A percentile compares a stretch with the other conserved stretches of the same genome.
Evolutionary conservation across 2,888 invertebrate genomes (phyloP).

Genomic region (Ypsolopha sequella): DNA sequence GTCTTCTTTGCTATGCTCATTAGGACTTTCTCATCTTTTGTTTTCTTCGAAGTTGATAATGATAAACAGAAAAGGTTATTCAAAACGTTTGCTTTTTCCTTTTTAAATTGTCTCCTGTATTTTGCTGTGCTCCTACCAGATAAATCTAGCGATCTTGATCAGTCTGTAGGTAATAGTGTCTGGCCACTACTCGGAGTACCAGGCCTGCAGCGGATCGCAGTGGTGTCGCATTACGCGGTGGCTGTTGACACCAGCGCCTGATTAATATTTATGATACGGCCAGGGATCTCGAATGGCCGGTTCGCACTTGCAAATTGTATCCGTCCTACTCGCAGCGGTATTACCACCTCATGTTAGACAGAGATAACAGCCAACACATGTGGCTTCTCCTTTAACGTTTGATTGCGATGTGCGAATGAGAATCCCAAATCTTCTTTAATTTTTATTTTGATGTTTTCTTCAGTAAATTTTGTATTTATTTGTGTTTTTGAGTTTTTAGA

Average conservation of each 20-base stretch:
- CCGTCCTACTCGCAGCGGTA: conserved; percentile 44
- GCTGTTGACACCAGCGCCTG: conserved; percentile 72
- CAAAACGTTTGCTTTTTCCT: too few species aligned
- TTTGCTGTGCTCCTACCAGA: too few species aligned
- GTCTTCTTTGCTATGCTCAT: background rate
- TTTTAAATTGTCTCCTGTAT: too few species aligned
- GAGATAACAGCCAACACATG: conserved; percentile 37
- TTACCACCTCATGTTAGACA: conserved; percentile 22
- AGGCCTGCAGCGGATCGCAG: conserved; percentile 59
- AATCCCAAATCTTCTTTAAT: conserved; percentile 59
- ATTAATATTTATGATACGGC: conserved; percentile 71
- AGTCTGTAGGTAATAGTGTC: conserved; percentile 19
- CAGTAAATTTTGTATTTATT: conserved; percentile 7
- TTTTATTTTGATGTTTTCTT: conserved; percentile 43
- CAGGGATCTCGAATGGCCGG: conserved; percentile 70
- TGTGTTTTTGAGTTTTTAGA: too few species aligned
- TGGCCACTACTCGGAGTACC: conserved; percentile 45
- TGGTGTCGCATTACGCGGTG: conserved; percentile 69
- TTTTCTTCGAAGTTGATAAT: too few species aligned
- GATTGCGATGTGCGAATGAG: conserved; percentile 61
- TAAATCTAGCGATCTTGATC: background rate
- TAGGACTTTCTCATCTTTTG: too few species aligned
- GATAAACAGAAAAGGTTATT: too few species aligned
- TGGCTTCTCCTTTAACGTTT: conserved; percentile 50
- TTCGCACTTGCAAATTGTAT: conserved; percentile 58